These are phyloP conservation scores for Hemiscyllium ocellatum DNA, from an alignment of 2,113 vertebrate species.

Conservation along the genomic window DNA sequence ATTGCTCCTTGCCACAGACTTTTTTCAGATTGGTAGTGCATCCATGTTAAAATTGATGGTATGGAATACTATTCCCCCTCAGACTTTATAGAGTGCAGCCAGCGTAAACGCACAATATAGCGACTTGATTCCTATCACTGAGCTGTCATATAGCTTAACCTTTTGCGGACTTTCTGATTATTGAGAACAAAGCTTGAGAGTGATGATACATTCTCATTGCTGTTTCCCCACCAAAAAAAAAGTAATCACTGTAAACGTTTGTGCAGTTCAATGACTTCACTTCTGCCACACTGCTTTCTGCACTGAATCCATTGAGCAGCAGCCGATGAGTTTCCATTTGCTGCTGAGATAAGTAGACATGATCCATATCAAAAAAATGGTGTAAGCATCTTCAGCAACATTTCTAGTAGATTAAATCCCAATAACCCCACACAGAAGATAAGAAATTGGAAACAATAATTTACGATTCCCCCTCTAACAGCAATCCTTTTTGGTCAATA, in stretches of 20 bases:
- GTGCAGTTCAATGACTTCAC: background rate
- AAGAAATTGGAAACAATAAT: background rate
- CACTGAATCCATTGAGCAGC: background rate
- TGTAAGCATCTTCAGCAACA: background rate
- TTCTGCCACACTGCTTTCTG: background rate
- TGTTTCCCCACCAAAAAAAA: background rate
- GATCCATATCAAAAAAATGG: background rate
- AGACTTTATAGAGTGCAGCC: background rate
- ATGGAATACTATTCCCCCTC: background rate
- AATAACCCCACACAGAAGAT: background rate
- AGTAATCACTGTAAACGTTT: background rate
- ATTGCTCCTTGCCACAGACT: slow-evolving; percentile 11
- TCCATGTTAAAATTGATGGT: slow-evolving; percentile 23
- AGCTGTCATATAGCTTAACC: background rate
- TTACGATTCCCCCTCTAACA: background rate
- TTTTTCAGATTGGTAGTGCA: slow-evolving; percentile 1
- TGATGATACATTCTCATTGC: background rate
- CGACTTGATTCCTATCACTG: background rate
- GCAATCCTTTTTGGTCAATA: background rate
- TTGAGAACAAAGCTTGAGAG: background rate
- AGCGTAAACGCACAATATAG: background rate
- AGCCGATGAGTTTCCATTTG: background rate
- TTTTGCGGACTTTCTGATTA: background rate
- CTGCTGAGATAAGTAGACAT: background rate
- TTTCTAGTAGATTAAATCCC: background rate